Conservation (phyloP, 2,797 vertebrate species). For the Furcifer pardalis region DNA sequence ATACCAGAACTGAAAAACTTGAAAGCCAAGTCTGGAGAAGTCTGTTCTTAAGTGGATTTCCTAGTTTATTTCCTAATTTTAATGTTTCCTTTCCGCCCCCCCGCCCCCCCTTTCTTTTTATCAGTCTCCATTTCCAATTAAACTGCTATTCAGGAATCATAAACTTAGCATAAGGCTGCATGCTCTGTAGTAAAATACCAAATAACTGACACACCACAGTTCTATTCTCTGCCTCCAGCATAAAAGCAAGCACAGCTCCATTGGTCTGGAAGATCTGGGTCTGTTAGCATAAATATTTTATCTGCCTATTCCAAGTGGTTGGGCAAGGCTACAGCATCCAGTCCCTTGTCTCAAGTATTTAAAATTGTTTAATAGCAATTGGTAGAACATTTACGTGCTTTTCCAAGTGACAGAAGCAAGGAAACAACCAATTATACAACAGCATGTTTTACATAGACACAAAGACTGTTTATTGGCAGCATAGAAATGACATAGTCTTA, state of each 20-base stretch:
- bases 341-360: neutral
- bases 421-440: neutral
- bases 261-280: neutral
- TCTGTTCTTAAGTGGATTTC: too few relatives aligned
- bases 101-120: too few relatives aligned
- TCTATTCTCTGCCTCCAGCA: neutral
- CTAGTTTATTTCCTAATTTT: too few relatives aligned
- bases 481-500: neutral
- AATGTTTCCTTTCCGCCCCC: too few relatives aligned
- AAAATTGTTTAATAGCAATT: conserved; percentile 3
- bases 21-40: too few relatives aligned
- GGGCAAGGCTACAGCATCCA: neutral
- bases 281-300: conserved; percentile 19
- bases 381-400: neutral
- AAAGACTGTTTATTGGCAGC: neutral
- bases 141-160: too few relatives aligned
- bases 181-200: too few relatives aligned
- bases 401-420: neutral
- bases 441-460: neutral
- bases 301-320: conserved; percentile 13
- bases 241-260: neutral
- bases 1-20: too few relatives aligned
- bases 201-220: too few relatives aligned
- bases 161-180: too few relatives aligned
- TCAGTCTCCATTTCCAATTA: too few relatives aligned